These are phyloP conservation scores for Microcebus jonahi DNA, from an alignment of 2,113 vertebrate species.

Conservation along the genomic window DNA sequence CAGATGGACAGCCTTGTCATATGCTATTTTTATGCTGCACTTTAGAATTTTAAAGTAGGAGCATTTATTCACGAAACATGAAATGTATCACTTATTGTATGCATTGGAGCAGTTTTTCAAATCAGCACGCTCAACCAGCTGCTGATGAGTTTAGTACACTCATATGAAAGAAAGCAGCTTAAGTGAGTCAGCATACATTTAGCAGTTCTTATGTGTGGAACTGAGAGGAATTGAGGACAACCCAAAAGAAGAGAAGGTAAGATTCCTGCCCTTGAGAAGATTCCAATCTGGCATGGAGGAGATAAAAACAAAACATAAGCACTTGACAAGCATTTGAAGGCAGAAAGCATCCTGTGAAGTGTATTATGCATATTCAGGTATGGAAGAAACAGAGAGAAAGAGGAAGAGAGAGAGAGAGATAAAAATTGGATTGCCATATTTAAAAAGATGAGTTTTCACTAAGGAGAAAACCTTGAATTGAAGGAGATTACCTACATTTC, in stretches of 20 bases:
- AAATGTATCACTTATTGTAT: slow-evolving; percentile 30
- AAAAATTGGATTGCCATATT: neutral
- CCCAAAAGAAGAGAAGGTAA: neutral
- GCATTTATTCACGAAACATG: slow-evolving; percentile 55
- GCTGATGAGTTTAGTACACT: slow-evolving; percentile 18
- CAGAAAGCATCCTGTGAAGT: neutral
- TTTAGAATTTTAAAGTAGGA: slow-evolving; percentile 74
- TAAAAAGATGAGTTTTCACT: neutral
- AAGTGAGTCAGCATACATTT: neutral
- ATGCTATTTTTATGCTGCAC: slow-evolving; percentile 72
- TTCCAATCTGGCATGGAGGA: neutral
- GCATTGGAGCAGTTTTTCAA: slow-evolving; percentile 48
- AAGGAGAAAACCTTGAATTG: neutral
- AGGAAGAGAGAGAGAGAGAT: neutral
- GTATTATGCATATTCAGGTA: neutral
- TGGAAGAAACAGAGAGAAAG: neutral
- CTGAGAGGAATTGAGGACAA: neutral
- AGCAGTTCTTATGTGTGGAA: neutral
- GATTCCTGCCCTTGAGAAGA: neutral
- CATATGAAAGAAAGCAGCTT: slow-evolving; percentile 31
- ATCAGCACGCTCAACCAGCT: slow-evolving; percentile 42
- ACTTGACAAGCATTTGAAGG: neutral
- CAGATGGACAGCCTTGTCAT: slow-evolving; percentile 75
- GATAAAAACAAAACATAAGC: neutral
- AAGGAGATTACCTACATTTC: neutral